A percentile compares a stretch with the other conserved stretches of the same genome.
phyloP scores from a whole-genome alignment of 30 jellyfish, hydroid and myxozoan species.

The Euphysa ruthae region DNA sequence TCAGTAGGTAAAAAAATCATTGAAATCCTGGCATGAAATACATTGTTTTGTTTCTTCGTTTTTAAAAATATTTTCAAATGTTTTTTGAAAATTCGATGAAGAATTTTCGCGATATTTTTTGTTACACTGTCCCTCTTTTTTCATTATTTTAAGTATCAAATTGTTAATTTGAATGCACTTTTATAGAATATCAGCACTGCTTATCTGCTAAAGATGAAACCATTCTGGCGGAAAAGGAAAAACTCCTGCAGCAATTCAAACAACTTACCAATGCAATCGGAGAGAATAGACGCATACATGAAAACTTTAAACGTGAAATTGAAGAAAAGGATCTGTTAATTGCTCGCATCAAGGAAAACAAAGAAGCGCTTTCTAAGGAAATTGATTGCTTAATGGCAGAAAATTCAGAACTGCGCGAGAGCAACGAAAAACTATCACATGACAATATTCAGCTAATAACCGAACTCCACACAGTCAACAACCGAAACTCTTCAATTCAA shows the following conservation, averaged over 20 bases:
- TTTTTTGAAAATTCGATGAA: no score
- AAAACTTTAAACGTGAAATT: constrained; percentile 58
- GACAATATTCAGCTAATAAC: constrained; percentile 73
- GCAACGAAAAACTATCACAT: constrained; percentile 46
- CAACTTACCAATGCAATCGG: constrained; percentile 55
- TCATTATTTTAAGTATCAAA: no score
- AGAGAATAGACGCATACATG: constrained; percentile 81
- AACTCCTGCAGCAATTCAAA: constrained; percentile 76
- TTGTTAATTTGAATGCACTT: no score
- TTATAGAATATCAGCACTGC: no score
- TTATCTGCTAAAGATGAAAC: constrained; percentile 56
- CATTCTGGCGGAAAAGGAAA: constrained; percentile 70
- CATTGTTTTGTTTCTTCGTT: no score
- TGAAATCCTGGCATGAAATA: no score
- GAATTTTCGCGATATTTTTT: no score
- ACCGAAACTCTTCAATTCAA: constrained; percentile 61
- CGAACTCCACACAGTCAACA: constrained; percentile 38
- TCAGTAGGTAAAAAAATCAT: no score
- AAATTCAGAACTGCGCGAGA: constrained; percentile 44
- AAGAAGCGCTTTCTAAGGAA: constrained; percentile 47
- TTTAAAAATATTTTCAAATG: no score
- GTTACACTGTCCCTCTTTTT: no score
- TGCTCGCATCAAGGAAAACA: constrained; percentile 65
- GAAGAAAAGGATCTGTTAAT: constrained; percentile 69
- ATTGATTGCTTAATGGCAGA: constrained; percentile 54